Evolutionary conservation across 2,888 invertebrate genomes (phyloP).

Genomic region (Uloborus plumipes): DNA sequence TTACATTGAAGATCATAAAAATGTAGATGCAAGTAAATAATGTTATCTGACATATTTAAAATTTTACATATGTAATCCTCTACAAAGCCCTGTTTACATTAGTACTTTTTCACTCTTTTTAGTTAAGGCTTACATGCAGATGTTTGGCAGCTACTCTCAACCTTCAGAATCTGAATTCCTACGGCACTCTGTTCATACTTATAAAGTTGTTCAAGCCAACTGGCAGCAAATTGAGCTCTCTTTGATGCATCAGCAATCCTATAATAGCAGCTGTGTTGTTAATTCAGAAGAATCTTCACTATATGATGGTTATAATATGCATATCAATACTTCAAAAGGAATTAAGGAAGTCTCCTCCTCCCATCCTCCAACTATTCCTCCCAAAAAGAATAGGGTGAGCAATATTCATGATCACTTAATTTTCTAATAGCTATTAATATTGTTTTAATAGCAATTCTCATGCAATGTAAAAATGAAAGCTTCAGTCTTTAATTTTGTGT

Average conservation of each 20-base stretch:
- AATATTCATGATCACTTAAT: too few species aligned
- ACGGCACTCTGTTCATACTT: constrained; percentile 89
- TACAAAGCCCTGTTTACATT: too few species aligned
- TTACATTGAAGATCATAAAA: too few species aligned
- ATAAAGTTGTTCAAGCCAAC: constrained; percentile 76
- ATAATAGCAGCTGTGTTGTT: constrained; percentile 48
- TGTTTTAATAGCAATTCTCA: too few species aligned
- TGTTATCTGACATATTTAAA: too few species aligned
- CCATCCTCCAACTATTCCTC: constrained; percentile 67
- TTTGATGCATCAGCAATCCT: constrained; percentile 60
- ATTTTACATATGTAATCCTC: too few species aligned
- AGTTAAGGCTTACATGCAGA: constrained; percentile 97
- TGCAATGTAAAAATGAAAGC: too few species aligned
- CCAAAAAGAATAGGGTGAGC: constrained; percentile 66
- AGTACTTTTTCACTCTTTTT: constrained; percentile 17
- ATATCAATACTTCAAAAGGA: constrained; percentile 13
- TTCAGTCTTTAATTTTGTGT: too few species aligned
- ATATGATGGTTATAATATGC: constrained; percentile 45
- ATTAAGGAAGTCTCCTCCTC: constrained; percentile 10
- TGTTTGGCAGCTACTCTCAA: constrained; percentile 91
- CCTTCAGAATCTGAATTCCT: constrained; percentile 80
- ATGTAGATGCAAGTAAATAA: too few species aligned
- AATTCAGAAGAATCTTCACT: constrained; percentile 60
- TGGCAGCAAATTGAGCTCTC: constrained; percentile 70
- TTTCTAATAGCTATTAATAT: too few species aligned